These are phyloP conservation scores for Oreotrochilus melanogaster DNA, from an alignment of 2,113 vertebrate species.

Conservation along the genomic window DNA sequence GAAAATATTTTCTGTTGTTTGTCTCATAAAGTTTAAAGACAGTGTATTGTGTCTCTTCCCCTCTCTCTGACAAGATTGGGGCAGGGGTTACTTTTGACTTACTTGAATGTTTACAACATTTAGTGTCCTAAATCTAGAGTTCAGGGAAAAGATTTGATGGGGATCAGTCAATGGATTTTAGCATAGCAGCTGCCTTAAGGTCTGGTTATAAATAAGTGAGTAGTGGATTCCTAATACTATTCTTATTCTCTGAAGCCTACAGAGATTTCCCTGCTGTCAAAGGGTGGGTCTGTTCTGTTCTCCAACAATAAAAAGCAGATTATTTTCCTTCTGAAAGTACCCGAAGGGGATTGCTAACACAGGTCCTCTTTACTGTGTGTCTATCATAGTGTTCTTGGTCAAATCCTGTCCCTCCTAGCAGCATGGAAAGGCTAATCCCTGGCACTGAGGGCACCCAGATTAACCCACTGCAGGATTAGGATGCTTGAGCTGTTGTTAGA, in stretches of 20 bases:
- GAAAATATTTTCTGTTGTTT: neutral
- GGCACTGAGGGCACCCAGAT: neutral
- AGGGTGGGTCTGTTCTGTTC: neutral
- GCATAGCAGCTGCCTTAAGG: neutral
- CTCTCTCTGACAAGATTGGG: neutral
- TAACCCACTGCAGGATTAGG: constrained; percentile 38
- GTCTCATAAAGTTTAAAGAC: neutral
- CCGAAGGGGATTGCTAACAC: neutral
- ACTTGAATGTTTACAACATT: neutral
- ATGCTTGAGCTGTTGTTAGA: constrained; percentile 13
- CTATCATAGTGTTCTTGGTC: neutral
- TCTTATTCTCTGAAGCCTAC: neutral
- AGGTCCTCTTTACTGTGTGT: neutral
- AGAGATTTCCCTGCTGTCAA: neutral
- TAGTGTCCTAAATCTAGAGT: neutral
- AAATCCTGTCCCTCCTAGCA: constrained; percentile 1
- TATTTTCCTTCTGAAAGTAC: constrained; percentile 34
- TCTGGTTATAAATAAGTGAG: neutral
- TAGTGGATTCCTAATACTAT: neutral
- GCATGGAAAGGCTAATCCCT: constrained; percentile 38
- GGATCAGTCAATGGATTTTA: neutral
- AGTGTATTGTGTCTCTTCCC: neutral
- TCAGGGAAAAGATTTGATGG: neutral
- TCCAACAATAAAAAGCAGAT: constrained; percentile 21
- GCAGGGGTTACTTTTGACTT: neutral